A percentile compares a stretch with the other conserved stretches of the same genome.
These are phyloP conservation scores for Eupsilia transversa DNA, from an alignment of 2,888 invertebrate genomes.

Conservation along the genomic window DNA sequence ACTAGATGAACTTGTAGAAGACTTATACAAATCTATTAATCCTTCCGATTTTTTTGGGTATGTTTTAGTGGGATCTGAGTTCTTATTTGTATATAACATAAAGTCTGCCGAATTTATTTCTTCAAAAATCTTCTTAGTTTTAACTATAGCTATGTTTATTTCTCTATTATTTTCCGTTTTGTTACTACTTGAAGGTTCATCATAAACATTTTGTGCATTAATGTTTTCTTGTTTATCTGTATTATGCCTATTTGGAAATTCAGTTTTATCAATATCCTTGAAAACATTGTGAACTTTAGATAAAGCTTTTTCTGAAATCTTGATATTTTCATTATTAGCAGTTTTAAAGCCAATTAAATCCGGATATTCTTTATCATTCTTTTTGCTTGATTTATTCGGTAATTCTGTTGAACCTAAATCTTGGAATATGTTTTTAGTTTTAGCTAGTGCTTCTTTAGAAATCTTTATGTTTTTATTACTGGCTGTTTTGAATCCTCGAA, in stretches of 20 bases:
- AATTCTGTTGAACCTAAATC: slow-evolving; percentile 55
- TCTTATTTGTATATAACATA: background rate
- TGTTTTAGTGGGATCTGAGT: background rate
- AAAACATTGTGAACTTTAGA: slow-evolving; percentile 36
- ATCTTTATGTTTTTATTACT: slow-evolving; percentile 79
- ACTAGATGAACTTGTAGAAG: slow-evolving; percentile 19
- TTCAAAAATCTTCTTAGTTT: slow-evolving; percentile 24
- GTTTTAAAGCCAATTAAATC: slow-evolving; percentile 37
- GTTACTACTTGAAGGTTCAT: background rate
- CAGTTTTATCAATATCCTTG: slow-evolving; percentile 40
- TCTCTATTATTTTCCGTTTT: slow-evolving; percentile 34
- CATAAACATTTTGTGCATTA: background rate
- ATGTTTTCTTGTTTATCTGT: background rate
- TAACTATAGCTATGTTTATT: slow-evolving; percentile 11
- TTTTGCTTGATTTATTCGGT: slow-evolving; percentile 23
- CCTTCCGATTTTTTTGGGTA: background rate
- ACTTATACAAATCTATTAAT: background rate
- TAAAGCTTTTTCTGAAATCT: slow-evolving; percentile 42
- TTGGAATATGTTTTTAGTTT: slow-evolving; percentile 74
- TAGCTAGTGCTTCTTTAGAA: slow-evolving; percentile 73
- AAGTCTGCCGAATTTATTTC: slow-evolving; percentile 10
- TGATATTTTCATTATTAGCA: slow-evolving; percentile 44
- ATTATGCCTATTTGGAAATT: background rate
- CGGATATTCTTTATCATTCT: slow-evolving; percentile 13
- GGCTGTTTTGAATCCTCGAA: slow-evolving; percentile 70